Evolutionary conservation across 1,140 invertebrate species (phyloP).

Genomic region (Lepidurus couesii): DNA sequence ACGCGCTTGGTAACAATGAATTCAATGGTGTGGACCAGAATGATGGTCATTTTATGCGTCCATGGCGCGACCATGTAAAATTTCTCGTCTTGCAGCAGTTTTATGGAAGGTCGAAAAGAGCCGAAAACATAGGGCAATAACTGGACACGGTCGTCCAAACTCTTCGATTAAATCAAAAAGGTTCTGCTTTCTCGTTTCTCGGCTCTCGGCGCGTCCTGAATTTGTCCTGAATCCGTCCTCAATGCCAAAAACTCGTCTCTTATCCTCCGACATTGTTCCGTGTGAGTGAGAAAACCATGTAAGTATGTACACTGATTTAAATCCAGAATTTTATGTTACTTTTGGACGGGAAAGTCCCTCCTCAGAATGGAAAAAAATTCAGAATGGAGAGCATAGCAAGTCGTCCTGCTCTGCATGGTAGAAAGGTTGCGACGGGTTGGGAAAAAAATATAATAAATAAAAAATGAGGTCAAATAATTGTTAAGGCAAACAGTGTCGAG

Average conservation of each 20-base stretch:
- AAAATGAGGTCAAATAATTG: constrained; percentile 22
- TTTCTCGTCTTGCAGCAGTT: constrained; percentile 14
- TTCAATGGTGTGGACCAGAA: constrained; percentile 21
- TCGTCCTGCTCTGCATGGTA: neutral
- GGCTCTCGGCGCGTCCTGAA: neutral
- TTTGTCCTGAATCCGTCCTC: neutral
- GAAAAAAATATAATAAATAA: neutral
- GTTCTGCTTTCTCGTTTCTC: neutral
- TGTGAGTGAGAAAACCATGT: neutral
- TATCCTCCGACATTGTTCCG: neutral
- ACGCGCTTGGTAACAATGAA: constrained; percentile 10
- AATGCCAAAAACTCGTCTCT: neutral
- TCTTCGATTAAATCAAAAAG: constrained; percentile 8
- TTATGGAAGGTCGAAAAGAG: constrained; percentile 19
- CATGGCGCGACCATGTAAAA: constrained; percentile 14
- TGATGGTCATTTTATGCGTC: constrained; percentile 18
- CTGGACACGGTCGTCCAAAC: constrained; percentile 6
- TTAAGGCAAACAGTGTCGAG: constrained; percentile 9
- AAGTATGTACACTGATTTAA: no score
- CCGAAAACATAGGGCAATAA: constrained; percentile 22
- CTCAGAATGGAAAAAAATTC: no score
- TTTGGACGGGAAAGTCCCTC: no score
- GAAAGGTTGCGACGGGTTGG: neutral
- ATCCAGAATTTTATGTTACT: no score
- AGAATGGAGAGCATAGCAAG: neutral